Evolutionary conservation across 1,140 invertebrate species (phyloP), one percentile per base, ranked within the genome.

Genomic region (Chionoecetes opilio): DNA sequence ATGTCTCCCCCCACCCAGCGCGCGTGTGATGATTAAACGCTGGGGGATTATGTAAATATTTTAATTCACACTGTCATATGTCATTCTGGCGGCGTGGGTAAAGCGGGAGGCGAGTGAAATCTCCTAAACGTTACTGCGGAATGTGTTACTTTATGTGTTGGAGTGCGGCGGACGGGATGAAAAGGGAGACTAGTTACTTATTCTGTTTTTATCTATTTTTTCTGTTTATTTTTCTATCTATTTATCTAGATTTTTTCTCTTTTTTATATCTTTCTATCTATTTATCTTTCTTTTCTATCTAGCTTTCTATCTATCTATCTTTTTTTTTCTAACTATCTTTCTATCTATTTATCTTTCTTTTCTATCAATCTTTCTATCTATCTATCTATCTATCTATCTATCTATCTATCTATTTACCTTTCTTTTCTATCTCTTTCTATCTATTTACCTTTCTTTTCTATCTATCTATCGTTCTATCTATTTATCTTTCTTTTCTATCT

Each of bases 21-120:
- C 14, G 63, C 21, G 21, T 26, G 63, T 75, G 63, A 75, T 75
- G 63, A 75, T 75, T 75, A 75, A 75, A 75, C 63, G n/a, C 63
- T 11, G 63, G 2, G n/a, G 63, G 63, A 75, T 75, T 75, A 75
- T 75, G 63, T 26, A 75, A 75, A 75, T 75, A 75, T 26, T 75
- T 75, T 75, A 75, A 75, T 75, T 75, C 63, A 75, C 63, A 21
- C 21, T n/a, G 63, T 75, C 63, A 75, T 75, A 75, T 75, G 63
- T 75, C 63, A 75, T 75, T 75, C n/a, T n/a, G 63, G 63, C 63
- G 63, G 63, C 63, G 63, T 5, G 63, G n/a, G 26, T 26, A 75
- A n/a, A 75, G 63, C 63, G 63, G n/a, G 63, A 11, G 63, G n/a
- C 63, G 63, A n/a, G 26, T 75, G 63, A 75, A 75, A n/a, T 75